Percentiles rank a stretch among this genome's conserved stretches.
phyloP scores from a whole-genome alignment of 2,797 vertebrate genomes.

The Atherinosoma microstoma region DNA sequence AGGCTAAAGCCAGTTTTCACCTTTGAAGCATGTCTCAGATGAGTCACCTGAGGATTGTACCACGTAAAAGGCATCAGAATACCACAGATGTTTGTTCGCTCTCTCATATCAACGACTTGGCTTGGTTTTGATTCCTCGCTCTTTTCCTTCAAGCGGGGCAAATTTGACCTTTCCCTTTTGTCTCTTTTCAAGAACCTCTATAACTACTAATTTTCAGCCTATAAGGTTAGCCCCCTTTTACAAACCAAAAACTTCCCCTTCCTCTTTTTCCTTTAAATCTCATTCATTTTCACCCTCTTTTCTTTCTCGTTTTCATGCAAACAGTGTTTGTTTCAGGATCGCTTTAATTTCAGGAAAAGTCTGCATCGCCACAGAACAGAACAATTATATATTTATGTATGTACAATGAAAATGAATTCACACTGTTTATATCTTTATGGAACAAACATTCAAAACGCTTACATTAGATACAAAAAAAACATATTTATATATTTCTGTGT shows the following conservation, averaged over 20 bases:
- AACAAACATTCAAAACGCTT: slow-evolving; percentile 85
- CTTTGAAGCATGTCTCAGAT: slow-evolving; percentile 61
- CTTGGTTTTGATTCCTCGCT: slow-evolving; percentile 44
- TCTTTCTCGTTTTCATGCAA: slow-evolving; percentile 51
- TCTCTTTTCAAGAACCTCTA: slow-evolving; percentile 42
- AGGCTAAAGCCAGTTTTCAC: slow-evolving; percentile 57
- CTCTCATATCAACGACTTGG: slow-evolving; percentile 29
- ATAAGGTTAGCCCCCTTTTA: slow-evolving; percentile 50
- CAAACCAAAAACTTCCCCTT: slow-evolving; percentile 49
- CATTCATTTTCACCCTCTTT: slow-evolving; percentile 19
- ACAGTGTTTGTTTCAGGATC: slow-evolving; percentile 59
- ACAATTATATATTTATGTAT: slow-evolving; percentile 86
- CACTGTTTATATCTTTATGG: slow-evolving; percentile 81
- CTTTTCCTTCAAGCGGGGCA: slow-evolving; percentile 52
- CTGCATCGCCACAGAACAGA: slow-evolving; percentile 80
- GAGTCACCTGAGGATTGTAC: slow-evolving; percentile 74
- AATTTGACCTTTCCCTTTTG: slow-evolving; percentile 45
- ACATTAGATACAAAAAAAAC: slow-evolving; percentile 83
- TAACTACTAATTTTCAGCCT: slow-evolving; percentile 31
- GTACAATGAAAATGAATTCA: slow-evolving; percentile 85
- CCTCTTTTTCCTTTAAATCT: slow-evolving; percentile 25
- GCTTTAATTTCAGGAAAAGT: slow-evolving; percentile 67
- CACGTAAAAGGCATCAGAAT: slow-evolving; percentile 51
- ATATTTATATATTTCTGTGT: slow-evolving; percentile 83
- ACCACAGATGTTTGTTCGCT: slow-evolving; percentile 41